Conservation (phyloP, 2,797 vertebrate genomes). For the Cossypha niveicapilla region DNA sequence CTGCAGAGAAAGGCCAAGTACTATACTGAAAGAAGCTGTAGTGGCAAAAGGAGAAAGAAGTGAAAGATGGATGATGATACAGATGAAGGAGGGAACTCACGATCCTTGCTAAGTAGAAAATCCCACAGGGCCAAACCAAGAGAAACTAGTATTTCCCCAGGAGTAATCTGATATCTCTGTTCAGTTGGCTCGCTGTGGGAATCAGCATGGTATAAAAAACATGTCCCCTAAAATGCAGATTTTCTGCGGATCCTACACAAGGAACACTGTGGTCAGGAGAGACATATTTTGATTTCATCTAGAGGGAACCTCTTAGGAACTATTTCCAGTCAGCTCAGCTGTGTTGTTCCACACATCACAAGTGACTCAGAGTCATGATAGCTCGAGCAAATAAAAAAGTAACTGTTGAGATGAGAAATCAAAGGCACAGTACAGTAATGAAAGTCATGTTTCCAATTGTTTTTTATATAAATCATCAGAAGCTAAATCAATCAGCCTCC, state of each 20-base stretch:
- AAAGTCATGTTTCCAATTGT: background rate
- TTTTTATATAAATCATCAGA: background rate
- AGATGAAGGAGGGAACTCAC: background rate
- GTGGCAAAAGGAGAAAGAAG: background rate
- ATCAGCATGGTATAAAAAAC: background rate
- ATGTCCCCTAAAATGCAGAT: background rate
- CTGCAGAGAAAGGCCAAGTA: background rate
- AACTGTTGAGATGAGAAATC: conserved; percentile 10
- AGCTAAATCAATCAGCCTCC: background rate
- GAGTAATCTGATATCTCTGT: background rate
- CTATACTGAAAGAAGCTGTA: background rate
- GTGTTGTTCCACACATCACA: background rate
- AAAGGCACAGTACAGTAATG: conserved; percentile 18
- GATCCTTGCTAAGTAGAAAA: background rate
- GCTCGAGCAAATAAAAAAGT: conserved; percentile 42
- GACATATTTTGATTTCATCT: background rate
- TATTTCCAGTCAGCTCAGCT: background rate
- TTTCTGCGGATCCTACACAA: background rate
- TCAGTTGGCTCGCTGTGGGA: background rate
- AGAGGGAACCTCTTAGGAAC: background rate
- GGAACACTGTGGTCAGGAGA: background rate
- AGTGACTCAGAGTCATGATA: conserved; percentile 39
- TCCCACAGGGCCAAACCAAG: background rate
- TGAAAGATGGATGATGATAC: background rate
- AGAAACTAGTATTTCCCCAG: background rate